These are phyloP conservation scores for Orientallactaga bullata DNA, from an alignment of 2,113 vertebrate species.

Conservation along the genomic window DNA sequence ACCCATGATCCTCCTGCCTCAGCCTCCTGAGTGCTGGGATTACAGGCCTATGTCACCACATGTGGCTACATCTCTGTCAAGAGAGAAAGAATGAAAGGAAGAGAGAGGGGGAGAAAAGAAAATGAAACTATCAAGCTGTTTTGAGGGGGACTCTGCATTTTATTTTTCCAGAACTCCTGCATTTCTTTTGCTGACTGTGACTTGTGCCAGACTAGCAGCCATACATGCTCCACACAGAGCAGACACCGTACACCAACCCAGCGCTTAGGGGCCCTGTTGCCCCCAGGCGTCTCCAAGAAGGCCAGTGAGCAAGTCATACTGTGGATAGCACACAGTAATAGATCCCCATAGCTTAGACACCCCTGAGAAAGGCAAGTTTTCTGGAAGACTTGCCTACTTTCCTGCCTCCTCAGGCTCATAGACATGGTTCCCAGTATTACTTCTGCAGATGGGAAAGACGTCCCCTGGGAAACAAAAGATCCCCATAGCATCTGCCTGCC, in stretches of 20 bases:
- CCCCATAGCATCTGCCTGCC: too few relatives aligned
- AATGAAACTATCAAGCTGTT: too few relatives aligned
- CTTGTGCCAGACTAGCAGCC: neutral
- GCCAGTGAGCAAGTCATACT: neutral
- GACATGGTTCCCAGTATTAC: accelerated
- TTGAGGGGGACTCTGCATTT: neutral
- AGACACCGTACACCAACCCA: accelerated
- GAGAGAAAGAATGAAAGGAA: too few relatives aligned
- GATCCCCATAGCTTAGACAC: neutral
- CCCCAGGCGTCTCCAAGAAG: neutral
- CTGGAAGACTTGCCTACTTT: neutral
- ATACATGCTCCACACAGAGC: neutral
- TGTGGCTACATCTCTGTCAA: neutral
- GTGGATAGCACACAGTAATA: too few relatives aligned
- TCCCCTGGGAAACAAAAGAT: neutral
- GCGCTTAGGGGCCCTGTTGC: accelerated
- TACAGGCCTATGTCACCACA: neutral
- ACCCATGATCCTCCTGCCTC: neutral
- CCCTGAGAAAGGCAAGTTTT: neutral
- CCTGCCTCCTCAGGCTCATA: neutral
- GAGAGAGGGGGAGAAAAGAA: too few relatives aligned
- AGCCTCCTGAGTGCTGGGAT: neutral
- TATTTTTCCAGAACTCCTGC: neutral
- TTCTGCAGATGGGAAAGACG: neutral
- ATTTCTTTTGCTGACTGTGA: accelerated